Evolutionary conservation across 2,888 invertebrate species (phyloP).

Genomic region (Plutella xylostella): DNA sequence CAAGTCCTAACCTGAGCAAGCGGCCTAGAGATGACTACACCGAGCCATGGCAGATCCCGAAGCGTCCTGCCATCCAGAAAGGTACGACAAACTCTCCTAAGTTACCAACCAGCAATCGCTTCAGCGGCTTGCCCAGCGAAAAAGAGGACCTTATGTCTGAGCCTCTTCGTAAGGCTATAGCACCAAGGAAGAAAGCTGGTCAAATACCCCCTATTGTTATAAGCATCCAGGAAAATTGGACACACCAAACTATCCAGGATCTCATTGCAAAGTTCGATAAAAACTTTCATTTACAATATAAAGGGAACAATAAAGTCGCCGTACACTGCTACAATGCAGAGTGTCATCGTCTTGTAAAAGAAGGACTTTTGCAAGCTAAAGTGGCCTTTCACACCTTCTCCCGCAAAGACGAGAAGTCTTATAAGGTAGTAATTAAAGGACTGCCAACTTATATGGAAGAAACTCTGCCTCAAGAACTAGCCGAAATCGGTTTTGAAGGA

Average conservation of each 20-base stretch:
- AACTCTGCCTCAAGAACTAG: not conserved
- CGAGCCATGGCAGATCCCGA: too few relatives aligned
- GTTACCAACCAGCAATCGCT: not conserved
- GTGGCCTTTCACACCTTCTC: not conserved
- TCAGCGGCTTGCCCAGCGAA: not conserved
- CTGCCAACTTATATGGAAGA: not conserved
- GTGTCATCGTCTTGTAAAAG: not conserved
- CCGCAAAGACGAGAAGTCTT: not conserved
- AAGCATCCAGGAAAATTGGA: not conserved
- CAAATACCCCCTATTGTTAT: not conserved
- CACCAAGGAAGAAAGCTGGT: not conserved
- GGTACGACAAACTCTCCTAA: too few relatives aligned
- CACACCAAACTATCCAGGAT: not conserved
- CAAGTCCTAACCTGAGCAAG: too few relatives aligned
- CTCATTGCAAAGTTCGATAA: not conserved
- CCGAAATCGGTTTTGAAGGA: not conserved
- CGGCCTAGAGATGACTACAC: too few relatives aligned
- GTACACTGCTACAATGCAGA: not conserved
- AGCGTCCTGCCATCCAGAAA: too few relatives aligned
- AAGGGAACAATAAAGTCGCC: not conserved
- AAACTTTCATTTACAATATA: not conserved
- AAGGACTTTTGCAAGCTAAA: not conserved
- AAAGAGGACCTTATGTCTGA: not conserved
- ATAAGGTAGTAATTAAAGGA: not conserved
- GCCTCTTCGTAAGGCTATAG: not conserved